Evolutionary conservation across 2,888 invertebrate genomes (phyloP), one percentile per base, ranked within the genome.

Genomic region (Ennomos fuscantarius): DNA sequence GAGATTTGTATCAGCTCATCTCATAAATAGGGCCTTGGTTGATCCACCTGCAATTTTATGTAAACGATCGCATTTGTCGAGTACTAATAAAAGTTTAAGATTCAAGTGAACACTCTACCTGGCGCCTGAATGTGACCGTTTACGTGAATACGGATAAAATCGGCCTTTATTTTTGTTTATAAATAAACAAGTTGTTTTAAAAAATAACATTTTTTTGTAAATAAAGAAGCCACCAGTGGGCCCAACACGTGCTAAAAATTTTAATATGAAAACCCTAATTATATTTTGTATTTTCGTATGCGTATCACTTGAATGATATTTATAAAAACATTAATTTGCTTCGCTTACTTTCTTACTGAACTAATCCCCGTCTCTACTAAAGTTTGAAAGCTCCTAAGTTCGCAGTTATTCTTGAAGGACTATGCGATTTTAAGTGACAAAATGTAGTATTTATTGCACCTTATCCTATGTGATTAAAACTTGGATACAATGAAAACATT

Each of bases 21-120:
- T 76, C 81, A 83, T 79, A 78, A 79, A 76, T 73, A 79, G 81
- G 75, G 78, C 84, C 86, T 87, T 87, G 84, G 68, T 70, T 63
- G 61, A 60, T 64, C 73, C 86, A 85, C 78, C 84, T 85, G 86
- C 81, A 70, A 60, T 66, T 45, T 78, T 78, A 73, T 75, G 68
- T 74, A 77, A 80, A 73, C 74, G 77, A 71, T 73, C 75, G 74
- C 82, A 80, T 81, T 78, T 72, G 72, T 74, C 70, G 81, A 70
- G 70, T 82, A 82, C 84, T 79, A 82, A 86, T 81, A 76, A 76
- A 79, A 71, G 58, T 75, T 82, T 78, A 80, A 81, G 76, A 82
- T 85, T 79, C 80, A 79, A 54, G 48, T 41, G 48, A 40, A 68
- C 44, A 61, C 63, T 62, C 56, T 54, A 52, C 52, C 58, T 46